Base-by-base conservation (phyloP, 2,888 invertebrate genomes). In the Andrena fulva region DNA sequence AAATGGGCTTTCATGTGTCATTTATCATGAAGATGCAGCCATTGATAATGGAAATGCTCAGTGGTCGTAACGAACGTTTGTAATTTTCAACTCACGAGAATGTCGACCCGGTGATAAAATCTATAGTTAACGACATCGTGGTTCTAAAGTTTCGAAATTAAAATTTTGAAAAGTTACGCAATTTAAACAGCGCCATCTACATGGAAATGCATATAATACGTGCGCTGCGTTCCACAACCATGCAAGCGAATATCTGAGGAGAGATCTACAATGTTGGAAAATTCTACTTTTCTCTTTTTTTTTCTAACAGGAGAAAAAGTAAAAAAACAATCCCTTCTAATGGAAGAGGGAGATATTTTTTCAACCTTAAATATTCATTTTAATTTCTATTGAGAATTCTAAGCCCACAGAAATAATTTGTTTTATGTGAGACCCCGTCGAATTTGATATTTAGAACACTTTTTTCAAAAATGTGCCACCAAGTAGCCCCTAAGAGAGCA, bases 21-120 rank as follows among this genome's bases (percentile, higher is more conserved):
- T 74, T 33, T 59, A 12, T n/a, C 24, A 27, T 10, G 67, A 59
- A 48, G 67, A 74, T 70, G 70, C 56, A 56, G 16, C 31, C 24
- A n/a, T 24, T n/a, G 62, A 70, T 68, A 68, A 59, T 68, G 8
- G 10, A 48, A 63, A 70, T 54, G 27, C 52, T 54, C n/a, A 3
- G 16, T 54, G n/a, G 8, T 16, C 20, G n/a, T 42, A 12, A 54
- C 31, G 56, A 63, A 64, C 24, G 42, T 31, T 48, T 16, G 8
- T 27, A 59, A 66, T 64, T 64, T 48, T 35, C 16, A 33, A 20
- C 64, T 60, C 50, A 72, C 59, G 72, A 72, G 35, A 77, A 52
- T 60, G 10, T 24, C 59, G 50, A 59, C n/a, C 42, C 33, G 1
- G 0, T 29, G 64, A 77, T 60, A 59, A 72, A 20, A 64, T 20